These are phyloP conservation scores for Alces alces DNA, from an alignment of 2,113 vertebrate species.

Conservation along the genomic window DNA sequence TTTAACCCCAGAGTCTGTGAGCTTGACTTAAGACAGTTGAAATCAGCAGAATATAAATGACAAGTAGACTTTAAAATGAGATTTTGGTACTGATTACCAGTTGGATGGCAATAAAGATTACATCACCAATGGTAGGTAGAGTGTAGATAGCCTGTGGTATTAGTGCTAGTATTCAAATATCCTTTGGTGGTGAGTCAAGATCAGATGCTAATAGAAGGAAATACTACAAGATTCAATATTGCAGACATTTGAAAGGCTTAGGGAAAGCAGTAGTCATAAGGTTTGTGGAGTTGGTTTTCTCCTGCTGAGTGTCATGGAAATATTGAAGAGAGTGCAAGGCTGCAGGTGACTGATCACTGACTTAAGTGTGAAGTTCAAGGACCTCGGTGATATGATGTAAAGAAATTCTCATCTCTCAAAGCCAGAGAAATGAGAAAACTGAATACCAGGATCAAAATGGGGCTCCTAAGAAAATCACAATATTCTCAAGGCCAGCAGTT, in stretches of 20 bases:
- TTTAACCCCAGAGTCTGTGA: not conserved
- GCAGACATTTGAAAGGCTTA: not conserved
- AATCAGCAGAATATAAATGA: not conserved
- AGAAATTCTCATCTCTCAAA: not conserved
- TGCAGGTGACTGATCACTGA: not conserved
- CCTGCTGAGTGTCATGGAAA: not conserved
- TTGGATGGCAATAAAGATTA: not conserved
- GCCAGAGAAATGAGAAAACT: not conserved
- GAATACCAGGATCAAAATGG: not conserved
- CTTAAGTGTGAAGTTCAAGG: not conserved
- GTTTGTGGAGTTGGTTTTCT: not conserved
- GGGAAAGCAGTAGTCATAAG: not conserved
- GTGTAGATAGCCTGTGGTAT: not conserved
- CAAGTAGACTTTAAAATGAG: not conserved
- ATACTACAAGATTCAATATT: not conserved
- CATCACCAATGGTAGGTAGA: not conserved
- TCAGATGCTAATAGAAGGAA: not conserved
- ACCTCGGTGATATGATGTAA: not conserved
- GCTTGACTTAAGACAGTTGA: not conserved
- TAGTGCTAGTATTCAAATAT: not conserved
- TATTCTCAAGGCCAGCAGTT: not conserved
- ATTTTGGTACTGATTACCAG: not conserved
- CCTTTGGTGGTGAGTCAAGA: not conserved
- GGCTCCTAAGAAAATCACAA: not conserved
- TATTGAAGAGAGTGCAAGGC: not conserved